Base-by-base conservation (phyloP, 1,140 invertebrate species). In the Drosophila asahinai region DNA sequence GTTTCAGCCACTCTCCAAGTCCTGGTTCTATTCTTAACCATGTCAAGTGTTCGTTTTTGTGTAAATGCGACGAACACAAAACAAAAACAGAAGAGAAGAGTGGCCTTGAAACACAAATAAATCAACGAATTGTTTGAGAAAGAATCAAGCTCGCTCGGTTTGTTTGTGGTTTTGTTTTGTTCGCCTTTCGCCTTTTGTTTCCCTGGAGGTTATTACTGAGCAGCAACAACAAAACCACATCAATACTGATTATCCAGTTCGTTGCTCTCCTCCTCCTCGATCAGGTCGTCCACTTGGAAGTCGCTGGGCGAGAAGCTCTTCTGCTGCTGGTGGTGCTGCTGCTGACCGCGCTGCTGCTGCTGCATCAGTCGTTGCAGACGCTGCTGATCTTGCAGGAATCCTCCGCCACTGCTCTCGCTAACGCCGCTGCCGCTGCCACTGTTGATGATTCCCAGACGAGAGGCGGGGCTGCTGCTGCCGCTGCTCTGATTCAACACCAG, bases 281-380 rank as follows among this genome's bases (percentile, higher is more conserved):
- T 87, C 30, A 87, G n/a, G 42, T 87, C 84, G n/a, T 89, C 84
- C 22, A 87, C 77, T n/a, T 54, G 47, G 22, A 89, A 89, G 15
- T 86, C 80, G 25, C 61, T 66, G 22, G 83, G 83, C 25, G 80
- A 87, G 45, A 62, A 87, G 9, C 48, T 65, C 15, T 19, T 43
- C 4, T 64, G 54, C 3, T 40, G 64, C 27, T 22, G 63, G 6
- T 27, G 59, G 25, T 30, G 66, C 14, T 48, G 49, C 19, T 55
- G 49, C 3, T 52, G 25, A 15, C 12, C 30, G 3, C 27, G 49
- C 12, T 22, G 58, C 15, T 42, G 61, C n/a, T 42, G 61, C n/a
- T 49, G 59, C 5, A 36, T 36, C 33, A 36, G 33, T 36, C 33
- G 33, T 36, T 36, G 43, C 9, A 25, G n/a, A 15, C 14, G 52